Evolutionary conservation across 1,140 invertebrate genomes (phyloP).

Genomic region (Drosophila kikkawai): DNA sequence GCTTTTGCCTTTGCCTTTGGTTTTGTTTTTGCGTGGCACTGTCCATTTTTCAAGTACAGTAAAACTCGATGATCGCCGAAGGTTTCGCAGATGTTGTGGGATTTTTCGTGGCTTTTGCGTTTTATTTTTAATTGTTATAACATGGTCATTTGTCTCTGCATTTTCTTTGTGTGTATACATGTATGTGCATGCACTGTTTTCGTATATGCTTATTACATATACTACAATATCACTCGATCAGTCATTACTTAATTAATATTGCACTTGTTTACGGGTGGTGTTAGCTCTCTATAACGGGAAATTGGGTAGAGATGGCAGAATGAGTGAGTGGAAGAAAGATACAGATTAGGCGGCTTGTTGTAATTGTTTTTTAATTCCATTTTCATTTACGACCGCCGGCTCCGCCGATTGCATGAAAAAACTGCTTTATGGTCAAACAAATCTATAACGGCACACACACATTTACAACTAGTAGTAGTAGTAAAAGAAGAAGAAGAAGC

Average conservation of each 20-base stretch:
- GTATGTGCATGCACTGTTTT: conserved; percentile 1
- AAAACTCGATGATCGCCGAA: conserved; percentile 48
- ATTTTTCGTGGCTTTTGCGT: conserved; percentile 39
- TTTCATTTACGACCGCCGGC: conserved; percentile 33
- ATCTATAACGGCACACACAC: conserved; percentile 62
- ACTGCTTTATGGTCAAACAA: conserved; percentile 60
- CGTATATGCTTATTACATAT: conserved; percentile 12
- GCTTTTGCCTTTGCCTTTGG: conserved; percentile 10
- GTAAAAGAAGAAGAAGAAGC: conserved; percentile 12
- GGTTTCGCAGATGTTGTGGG: conserved; percentile 29
- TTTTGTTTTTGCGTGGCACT: conserved; percentile 49
- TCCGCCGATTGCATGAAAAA: conserved; percentile 38
- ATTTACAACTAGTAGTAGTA: neutral
- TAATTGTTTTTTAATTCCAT: conserved; percentile 44
- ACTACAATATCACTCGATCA: conserved; percentile 18
- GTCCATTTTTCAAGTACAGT: conserved; percentile 64
- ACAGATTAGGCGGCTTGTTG: conserved; percentile 23
- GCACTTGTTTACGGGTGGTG: conserved; percentile 63
- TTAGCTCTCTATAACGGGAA: conserved; percentile 31
- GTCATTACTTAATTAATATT: conserved; percentile 70
- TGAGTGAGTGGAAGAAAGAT: conserved; percentile 5
- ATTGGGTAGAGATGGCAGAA: conserved; percentile 6
- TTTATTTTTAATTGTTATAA: conserved; percentile 25
- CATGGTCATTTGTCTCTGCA: conserved; percentile 31
- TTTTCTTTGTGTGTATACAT: conserved; percentile 19